Evolutionary conservation across 2,113 vertebrate genomes (phyloP).

Genomic region (Ciconia boyciana): DNA sequence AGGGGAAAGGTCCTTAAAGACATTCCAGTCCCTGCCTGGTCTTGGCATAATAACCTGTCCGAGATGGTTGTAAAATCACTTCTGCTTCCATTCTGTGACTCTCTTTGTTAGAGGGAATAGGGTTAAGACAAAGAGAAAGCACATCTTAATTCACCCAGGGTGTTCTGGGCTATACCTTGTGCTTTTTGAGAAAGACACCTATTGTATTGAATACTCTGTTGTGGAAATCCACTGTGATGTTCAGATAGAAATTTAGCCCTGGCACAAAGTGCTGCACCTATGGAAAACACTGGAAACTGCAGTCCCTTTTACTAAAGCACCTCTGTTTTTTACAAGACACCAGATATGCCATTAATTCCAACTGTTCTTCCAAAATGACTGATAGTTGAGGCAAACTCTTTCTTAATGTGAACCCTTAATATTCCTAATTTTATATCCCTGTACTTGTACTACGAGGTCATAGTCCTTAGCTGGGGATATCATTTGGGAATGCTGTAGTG

Average conservation of each 20-base stretch:
- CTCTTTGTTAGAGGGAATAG: not conserved
- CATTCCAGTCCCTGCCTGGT: not conserved
- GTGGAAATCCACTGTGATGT: not conserved
- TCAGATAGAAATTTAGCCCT: not conserved
- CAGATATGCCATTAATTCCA: not conserved
- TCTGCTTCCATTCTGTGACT: not conserved
- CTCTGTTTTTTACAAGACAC: not conserved
- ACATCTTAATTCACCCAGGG: not conserved
- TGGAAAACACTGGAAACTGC: not conserved
- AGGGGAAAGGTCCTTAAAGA: not conserved
- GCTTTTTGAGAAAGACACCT: not conserved
- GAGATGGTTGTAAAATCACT: not conserved
- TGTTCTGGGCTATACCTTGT: not conserved
- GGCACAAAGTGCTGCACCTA: not conserved
- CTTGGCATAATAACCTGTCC: not conserved
- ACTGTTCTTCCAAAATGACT: conserved; percentile 17
- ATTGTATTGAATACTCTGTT: not conserved
- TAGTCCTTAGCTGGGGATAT: conserved; percentile 50
- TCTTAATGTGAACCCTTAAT: conserved; percentile 24
- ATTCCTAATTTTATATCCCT: conserved; percentile 43
- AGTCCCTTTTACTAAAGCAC: not conserved
- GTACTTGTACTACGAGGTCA: conserved; percentile 59
- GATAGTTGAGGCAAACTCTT: conserved; percentile 42
- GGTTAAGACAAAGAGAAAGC: not conserved
- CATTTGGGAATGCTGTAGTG: conserved; percentile 60